Evolutionary conservation across 2,797 vertebrate genomes (phyloP), one percentile per base, ranked within the genome.

Genomic region (Australoheros facetus): DNA sequence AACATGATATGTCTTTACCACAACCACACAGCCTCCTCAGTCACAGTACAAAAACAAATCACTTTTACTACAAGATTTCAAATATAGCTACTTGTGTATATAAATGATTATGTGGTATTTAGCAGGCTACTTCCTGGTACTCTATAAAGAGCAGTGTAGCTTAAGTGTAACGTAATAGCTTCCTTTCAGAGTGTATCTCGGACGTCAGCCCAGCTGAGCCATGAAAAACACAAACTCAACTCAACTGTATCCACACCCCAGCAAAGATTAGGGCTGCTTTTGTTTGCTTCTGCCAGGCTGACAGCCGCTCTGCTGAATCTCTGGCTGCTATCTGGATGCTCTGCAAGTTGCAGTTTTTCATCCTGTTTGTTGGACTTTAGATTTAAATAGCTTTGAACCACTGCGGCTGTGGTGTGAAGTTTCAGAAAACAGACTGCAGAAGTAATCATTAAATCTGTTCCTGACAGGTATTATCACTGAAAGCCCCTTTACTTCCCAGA

Each of bases 181-280:
- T 88, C n/a, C 56, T 75, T 77, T 88, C 62, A 85, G 71, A 80
- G 59, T 80, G 4, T 62, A 80, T 88, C 78, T 91, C 88, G 85
- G 86, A 85, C 81, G 1, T 81, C 79, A 80, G 77, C 79, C 59
- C 10, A 79, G 80, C 85, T 83, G 87, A 92, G 90, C 88, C 90
- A 77, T 30, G 17, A 73, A 73, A 60, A 77, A 80, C 77, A 79
- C 77, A 84, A 73, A 73, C 73, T 83, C 56, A 60, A 71, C 82
- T 54, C 42, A 21, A 13, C 82, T 57, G 55, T 56, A 59, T 80
- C 71, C 54, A 23, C 80, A 69, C 64, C 42, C 84, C 54, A 4
- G 64, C 23, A 42, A 53, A 73, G 69, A 81, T 23, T 58, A 59
- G 32, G 32, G 70, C 75, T 21, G 62, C 80, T 73, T 70, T 37